Percentiles rank a stretch among this genome's conserved stretches.
These are phyloP conservation scores for Peribatodes rhomboidaria DNA, from an alignment of 2,888 invertebrate species.

Conservation along the genomic window DNA sequence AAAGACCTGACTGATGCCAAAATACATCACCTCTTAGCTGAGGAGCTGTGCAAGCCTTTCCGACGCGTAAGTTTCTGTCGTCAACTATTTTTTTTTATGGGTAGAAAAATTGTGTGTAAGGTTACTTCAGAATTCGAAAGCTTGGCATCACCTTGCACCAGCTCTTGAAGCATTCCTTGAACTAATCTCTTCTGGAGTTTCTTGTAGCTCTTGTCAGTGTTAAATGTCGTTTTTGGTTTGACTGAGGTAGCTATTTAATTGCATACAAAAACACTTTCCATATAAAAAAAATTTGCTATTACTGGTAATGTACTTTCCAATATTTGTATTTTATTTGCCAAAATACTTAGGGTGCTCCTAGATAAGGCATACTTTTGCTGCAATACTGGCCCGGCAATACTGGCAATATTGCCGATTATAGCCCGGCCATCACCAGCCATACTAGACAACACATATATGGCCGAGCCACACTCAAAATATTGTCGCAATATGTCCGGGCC, in stretches of 20 bases:
- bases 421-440: too few relatives aligned
- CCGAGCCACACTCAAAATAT: too few relatives aligned
- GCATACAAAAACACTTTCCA: background rate
- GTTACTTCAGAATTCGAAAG: background rate
- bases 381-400: too few relatives aligned
- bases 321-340: too few relatives aligned
- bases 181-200: background rate
- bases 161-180: conserved; percentile 4
- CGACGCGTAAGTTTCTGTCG: conserved; percentile 89
- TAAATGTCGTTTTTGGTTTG: background rate
- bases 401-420: too few relatives aligned
- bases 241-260: background rate
- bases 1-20: conserved; percentile 97
- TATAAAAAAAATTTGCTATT: background rate
- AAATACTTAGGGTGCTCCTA: too few relatives aligned
- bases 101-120: background rate
- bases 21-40: conserved; percentile 96
- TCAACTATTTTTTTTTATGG: background rate
- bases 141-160: conserved; percentile 19
- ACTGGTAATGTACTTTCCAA: too few relatives aligned
- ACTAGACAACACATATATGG: too few relatives aligned
- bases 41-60: conserved; percentile 95
- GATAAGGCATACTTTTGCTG: too few relatives aligned
- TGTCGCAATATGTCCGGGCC: too few relatives aligned
- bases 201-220: background rate